Percentiles rank a stretch among this genome's conserved stretches.
These are phyloP conservation scores for Percina caprodes DNA, from an alignment of 2,113 vertebrate genomes.

Conservation along the genomic window DNA sequence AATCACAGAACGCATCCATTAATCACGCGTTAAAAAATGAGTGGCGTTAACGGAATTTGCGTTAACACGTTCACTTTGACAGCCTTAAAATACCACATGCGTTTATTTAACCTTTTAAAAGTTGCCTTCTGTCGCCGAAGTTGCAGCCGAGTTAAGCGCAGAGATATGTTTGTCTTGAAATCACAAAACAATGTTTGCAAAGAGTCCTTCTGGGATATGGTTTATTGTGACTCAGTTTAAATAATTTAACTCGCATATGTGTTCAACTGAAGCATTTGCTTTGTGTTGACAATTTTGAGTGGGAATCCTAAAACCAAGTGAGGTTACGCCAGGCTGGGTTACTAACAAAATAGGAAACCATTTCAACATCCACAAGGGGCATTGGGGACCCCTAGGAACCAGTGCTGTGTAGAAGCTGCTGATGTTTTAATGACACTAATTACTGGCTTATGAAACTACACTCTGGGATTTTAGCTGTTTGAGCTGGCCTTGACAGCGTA, in stretches of 20 bases:
- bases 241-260: conserved; percentile 12
- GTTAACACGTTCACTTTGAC: too few relatives aligned
- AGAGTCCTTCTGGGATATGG: conserved; percentile 6
- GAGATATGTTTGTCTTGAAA: conserved; percentile 17
- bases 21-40: too few relatives aligned
- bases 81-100: too few relatives aligned
- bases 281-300: neutral
- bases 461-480: conserved; percentile 1
- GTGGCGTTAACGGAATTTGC: too few relatives aligned
- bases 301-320: neutral
- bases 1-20: too few relatives aligned
- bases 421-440: conserved; percentile 30
- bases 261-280: conserved; percentile 6
- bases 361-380: neutral
- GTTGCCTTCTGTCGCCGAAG: conserved; percentile 46
- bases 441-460: conserved; percentile 2
- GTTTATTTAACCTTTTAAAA: conserved; percentile 49
- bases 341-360: conserved; percentile 1
- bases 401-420: neutral
- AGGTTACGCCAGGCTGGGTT: neutral
- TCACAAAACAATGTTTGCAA: conserved; percentile 16
- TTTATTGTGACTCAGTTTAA: conserved; percentile 25
- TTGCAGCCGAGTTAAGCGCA: neutral
- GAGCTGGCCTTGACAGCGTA: conserved; percentile 1
- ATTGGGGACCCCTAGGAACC: neutral